Conservation (phyloP, 2,797 vertebrate species). For the Telmatherina bonti region DNA sequence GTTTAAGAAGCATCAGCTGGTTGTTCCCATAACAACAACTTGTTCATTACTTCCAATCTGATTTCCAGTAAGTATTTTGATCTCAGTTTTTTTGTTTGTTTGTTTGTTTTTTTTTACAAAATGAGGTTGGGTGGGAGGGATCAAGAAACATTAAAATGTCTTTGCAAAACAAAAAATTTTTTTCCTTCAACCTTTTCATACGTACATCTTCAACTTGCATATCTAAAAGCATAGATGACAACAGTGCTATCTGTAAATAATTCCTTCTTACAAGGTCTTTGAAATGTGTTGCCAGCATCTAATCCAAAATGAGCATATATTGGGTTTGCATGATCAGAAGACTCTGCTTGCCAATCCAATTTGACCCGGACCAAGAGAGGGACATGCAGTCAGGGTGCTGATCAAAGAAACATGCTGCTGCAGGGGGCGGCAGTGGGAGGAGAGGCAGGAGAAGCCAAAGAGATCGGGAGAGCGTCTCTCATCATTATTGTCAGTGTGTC, state of each 20-base stretch:
- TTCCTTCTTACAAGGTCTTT: neutral
- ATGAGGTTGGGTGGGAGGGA: no score
- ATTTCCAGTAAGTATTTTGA: no score
- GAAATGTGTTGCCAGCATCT: neutral
- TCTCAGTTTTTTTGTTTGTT: no score
- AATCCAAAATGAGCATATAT: conserved; percentile 4
- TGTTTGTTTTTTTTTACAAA: no score
- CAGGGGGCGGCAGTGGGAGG: conserved; percentile 38
- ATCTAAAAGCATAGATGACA: neutral
- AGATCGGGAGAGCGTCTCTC: conserved; percentile 66
- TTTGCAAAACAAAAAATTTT: neutral
- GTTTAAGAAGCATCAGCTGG: neutral
- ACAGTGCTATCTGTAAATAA: conserved; percentile 1
- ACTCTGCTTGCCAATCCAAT: conserved; percentile 28
- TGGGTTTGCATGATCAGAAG: conserved; percentile 18
- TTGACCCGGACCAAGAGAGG: conserved; percentile 40
- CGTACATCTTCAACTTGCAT: neutral
- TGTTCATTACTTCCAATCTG: no score
- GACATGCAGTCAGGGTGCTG: conserved; percentile 29
- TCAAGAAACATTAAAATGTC: neutral
- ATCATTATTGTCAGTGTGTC: conserved; percentile 72
- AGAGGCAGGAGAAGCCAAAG: conserved; percentile 33
- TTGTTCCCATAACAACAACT: neutral
- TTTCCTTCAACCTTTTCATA: neutral
- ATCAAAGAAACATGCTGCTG: conserved; percentile 44